Percentiles rank a stretch among this genome's conserved stretches.
These are phyloP conservation scores for Nothoprocta perdicaria DNA, from an alignment of 2,113 vertebrate genomes.

Conservation along the genomic window DNA sequence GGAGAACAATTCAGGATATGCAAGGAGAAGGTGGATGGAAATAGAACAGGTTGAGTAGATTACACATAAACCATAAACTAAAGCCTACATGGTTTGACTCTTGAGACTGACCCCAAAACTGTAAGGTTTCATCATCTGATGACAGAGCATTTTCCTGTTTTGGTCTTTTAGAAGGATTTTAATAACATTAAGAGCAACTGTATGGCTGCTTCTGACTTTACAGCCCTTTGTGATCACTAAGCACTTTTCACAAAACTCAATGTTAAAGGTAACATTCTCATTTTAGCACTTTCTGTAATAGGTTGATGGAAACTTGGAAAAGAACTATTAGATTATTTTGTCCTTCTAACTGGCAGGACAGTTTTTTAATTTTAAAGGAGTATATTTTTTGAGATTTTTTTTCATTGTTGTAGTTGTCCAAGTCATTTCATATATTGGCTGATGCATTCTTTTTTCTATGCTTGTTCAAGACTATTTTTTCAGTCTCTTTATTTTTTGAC, in stretches of 20 bases:
- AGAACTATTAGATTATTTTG: neutral
- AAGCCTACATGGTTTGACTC: neutral
- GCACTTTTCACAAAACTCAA: neutral
- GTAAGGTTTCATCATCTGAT: neutral
- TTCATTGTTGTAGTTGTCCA: neutral
- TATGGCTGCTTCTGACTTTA: neutral
- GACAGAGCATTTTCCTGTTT: neutral
- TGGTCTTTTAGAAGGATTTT: neutral
- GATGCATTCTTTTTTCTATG: neutral
- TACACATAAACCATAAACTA: neutral
- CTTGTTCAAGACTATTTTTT: neutral
- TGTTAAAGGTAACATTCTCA: neutral
- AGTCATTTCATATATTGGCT: neutral
- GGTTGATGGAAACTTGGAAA: neutral
- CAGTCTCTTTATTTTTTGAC: slow-evolving; percentile 1
- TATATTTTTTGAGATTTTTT: neutral
- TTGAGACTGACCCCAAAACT: neutral
- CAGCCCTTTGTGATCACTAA: neutral
- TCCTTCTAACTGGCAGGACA: neutral
- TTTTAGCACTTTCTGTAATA: neutral
- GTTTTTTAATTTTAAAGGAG: neutral
- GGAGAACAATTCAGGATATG: neutral
- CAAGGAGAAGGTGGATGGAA: neutral
- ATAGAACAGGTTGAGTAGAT: neutral
- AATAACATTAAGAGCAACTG: neutral